phyloP scores from a whole-genome alignment of 2,888 invertebrate genomes.

The Cryptops parisi region DNA sequence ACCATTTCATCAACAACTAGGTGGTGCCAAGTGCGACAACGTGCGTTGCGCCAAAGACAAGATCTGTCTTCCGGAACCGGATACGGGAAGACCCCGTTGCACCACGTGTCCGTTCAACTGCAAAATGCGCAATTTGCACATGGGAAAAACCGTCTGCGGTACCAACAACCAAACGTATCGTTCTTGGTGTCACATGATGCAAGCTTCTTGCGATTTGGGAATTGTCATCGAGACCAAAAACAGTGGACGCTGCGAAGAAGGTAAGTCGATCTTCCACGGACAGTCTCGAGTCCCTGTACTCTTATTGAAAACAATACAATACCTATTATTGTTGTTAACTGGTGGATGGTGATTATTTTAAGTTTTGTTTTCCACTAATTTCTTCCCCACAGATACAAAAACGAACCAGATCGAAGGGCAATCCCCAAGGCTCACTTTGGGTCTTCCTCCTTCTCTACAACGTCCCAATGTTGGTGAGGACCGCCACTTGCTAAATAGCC shows the following conservation, averaged over 20 bases:
- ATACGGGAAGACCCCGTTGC: conserved; percentile 52
- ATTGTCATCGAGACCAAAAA: conserved; percentile 54
- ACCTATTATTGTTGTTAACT: too few species aligned
- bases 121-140: conserved; percentile 14
- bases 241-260: conserved; percentile 33
- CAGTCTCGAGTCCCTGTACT: too few species aligned
- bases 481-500: too few species aligned
- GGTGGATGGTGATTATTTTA: too few species aligned
- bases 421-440: too few species aligned
- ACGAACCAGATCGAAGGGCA: too few species aligned
- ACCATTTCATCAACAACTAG: conserved; percentile 34
- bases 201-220: conserved; percentile 57
- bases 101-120: conserved; percentile 41
- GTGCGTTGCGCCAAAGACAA: conserved; percentile 51
- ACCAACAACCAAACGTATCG: conserved; percentile 57
- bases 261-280: too few species aligned
- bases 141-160: conserved; percentile 43
- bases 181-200: conserved; percentile 64
- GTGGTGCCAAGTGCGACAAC: conserved; percentile 47
- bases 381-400: too few species aligned
- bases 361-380: too few species aligned
- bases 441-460: too few species aligned
- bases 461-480: too few species aligned
- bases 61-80: conserved; percentile 49
- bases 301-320: too few species aligned